Percentiles rank a stretch among this genome's conserved stretches.
Conservation (phyloP, 2,888 invertebrate genomes). For the Volucella zonaria region DNA sequence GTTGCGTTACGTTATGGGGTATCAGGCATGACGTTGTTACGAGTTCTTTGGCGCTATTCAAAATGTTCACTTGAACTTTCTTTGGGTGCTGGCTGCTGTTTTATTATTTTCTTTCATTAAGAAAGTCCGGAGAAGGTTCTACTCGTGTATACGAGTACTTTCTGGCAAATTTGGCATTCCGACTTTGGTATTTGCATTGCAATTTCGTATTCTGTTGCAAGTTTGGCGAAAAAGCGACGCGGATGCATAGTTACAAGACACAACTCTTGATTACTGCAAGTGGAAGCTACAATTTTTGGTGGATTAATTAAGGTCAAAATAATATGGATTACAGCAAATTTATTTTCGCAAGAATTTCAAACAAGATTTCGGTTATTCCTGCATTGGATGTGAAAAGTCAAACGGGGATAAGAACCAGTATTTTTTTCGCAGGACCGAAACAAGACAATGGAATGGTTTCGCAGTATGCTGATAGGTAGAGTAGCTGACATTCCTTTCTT, state of each 20-base stretch:
- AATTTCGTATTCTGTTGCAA: conserved; percentile 15
- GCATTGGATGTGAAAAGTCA: too few relatives aligned
- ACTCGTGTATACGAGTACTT: background rate
- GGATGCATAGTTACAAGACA: background rate
- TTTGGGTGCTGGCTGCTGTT: conserved; percentile 21
- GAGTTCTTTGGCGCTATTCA: background rate
- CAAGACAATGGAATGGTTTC: too few relatives aligned
- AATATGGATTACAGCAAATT: too few relatives aligned
- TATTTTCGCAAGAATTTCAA: too few relatives aligned
- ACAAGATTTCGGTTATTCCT: too few relatives aligned
- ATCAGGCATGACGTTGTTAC: conserved; percentile 4
- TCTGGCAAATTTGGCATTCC: background rate
- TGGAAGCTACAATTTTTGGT: background rate
- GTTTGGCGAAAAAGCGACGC: background rate
- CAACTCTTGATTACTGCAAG: background rate
- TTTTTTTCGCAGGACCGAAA: too few relatives aligned
- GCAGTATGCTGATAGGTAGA: too few relatives aligned
- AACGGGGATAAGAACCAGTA: too few relatives aligned
- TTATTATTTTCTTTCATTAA: background rate
- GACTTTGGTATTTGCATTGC: conserved; percentile 31
- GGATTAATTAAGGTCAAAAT: too few relatives aligned
- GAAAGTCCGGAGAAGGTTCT: background rate
- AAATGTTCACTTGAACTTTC: conserved; percentile 29
- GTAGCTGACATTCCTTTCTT: too few relatives aligned
- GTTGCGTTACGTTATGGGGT: background rate